phyloP scores from a whole-genome alignment of 2,113 vertebrate genomes.

The Scomber colias region DNA sequence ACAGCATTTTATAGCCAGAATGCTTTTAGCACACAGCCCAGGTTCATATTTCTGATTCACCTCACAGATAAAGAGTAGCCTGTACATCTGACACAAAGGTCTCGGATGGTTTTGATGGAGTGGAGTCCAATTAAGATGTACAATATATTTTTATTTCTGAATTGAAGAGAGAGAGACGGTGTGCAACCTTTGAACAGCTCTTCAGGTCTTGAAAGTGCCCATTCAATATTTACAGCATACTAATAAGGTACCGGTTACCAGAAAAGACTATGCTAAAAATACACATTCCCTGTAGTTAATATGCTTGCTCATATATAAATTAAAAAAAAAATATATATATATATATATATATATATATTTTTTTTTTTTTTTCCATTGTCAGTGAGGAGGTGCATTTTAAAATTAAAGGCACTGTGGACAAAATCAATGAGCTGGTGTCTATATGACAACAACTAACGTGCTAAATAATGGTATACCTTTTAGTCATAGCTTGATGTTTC shows the following conservation, averaged over 20 bases:
- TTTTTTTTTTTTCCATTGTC: background rate
- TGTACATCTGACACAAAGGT: conserved; percentile 6
- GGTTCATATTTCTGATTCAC: conserved; percentile 60
- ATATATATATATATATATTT: background rate
- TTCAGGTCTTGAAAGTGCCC: background rate
- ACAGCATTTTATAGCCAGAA: conserved; percentile 31
- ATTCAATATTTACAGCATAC: conserved; percentile 61
- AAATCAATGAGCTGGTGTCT: background rate
- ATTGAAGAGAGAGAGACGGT: background rate
- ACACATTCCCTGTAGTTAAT: conserved; percentile 16
- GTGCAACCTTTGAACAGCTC: conserved; percentile 18
- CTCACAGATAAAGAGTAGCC: conserved; percentile 18
- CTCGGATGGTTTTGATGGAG: conserved; percentile 7
- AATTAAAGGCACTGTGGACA: background rate
- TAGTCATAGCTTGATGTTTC: background rate
- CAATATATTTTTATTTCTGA: background rate
- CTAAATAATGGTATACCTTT: background rate
- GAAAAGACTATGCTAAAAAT: conserved; percentile 46
- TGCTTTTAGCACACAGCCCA: conserved; percentile 27
- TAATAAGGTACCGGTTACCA: conserved; percentile 5
- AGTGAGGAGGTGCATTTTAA: background rate
- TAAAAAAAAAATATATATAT: too few species aligned
- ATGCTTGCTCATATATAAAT: background rate
- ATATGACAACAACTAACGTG: background rate
- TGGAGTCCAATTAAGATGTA: background rate